phyloP scores from a whole-genome alignment of 1,140 invertebrate species.

The Bombus sylvicola region DNA sequence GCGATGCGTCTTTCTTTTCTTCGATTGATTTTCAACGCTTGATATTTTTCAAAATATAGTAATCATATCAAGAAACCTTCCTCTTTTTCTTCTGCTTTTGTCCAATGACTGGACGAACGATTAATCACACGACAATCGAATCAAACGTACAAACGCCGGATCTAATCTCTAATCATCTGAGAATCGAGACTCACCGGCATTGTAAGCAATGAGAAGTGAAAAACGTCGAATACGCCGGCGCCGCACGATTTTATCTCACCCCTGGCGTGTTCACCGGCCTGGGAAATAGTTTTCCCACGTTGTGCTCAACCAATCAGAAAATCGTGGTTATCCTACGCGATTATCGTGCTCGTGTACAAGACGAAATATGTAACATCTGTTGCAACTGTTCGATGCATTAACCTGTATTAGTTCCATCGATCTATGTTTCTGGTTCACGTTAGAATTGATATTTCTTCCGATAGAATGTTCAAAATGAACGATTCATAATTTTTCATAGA shows the following conservation, averaged over 20 bases:
- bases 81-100: background rate
- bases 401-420: too few species aligned
- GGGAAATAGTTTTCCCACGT: constrained; percentile 38
- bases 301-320: constrained; percentile 13
- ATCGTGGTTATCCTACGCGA: constrained; percentile 1
- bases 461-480: too few species aligned
- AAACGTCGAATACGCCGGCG: background rate
- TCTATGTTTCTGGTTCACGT: too few species aligned
- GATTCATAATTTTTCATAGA: too few species aligned
- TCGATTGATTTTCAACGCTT: background rate
- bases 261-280: background rate
- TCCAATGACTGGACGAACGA: background rate
- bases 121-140: background rate
- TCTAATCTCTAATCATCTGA: background rate
- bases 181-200: background rate
- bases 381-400: too few species aligned
- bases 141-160: background rate
- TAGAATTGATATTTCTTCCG: too few species aligned
- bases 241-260: constrained; percentile 20
- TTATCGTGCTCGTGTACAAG: background rate
- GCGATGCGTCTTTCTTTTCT: background rate
- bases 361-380: constrained; percentile 11
- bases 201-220: background rate
- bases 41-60: background rate
- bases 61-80: background rate